These are phyloP conservation scores for Bubalus kerabau DNA, from an alignment of 2,113 vertebrate genomes.

Conservation along the genomic window DNA sequence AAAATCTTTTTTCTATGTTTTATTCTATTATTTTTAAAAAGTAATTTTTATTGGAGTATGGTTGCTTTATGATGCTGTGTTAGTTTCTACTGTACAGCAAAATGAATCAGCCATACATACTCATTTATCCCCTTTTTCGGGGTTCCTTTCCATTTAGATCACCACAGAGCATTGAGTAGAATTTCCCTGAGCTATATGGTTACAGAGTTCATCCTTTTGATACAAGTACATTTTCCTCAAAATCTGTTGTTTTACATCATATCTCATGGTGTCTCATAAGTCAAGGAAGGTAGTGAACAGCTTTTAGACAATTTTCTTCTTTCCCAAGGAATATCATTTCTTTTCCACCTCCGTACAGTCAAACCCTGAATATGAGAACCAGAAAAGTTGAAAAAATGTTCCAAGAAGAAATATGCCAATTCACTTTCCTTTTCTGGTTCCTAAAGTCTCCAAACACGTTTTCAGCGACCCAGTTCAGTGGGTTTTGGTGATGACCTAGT, in stretches of 20 bases:
- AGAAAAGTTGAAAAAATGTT: not conserved
- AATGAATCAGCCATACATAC: not conserved
- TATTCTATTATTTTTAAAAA: not conserved
- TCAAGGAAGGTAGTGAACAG: not conserved
- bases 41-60: not conserved
- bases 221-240: not conserved
- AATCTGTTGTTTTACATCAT: not conserved
- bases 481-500: not conserved
- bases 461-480: not conserved
- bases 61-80: not conserved
- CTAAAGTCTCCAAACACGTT: not conserved
- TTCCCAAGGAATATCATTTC: not conserved
- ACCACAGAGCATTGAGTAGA: not conserved
- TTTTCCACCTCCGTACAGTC: not conserved
- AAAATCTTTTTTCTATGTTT: not conserved
- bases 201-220: not conserved
- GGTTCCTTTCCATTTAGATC: not conserved
- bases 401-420: not conserved
- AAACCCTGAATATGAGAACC: not conserved
- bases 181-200: not conserved
- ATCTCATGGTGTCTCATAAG: not conserved
- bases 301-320: not conserved
- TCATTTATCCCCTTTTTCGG: not conserved
- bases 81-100: not conserved
- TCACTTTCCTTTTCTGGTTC: not conserved